Base-by-base conservation (phyloP, 2,797 vertebrate genomes). In the Sandelia bainsii region DNA sequence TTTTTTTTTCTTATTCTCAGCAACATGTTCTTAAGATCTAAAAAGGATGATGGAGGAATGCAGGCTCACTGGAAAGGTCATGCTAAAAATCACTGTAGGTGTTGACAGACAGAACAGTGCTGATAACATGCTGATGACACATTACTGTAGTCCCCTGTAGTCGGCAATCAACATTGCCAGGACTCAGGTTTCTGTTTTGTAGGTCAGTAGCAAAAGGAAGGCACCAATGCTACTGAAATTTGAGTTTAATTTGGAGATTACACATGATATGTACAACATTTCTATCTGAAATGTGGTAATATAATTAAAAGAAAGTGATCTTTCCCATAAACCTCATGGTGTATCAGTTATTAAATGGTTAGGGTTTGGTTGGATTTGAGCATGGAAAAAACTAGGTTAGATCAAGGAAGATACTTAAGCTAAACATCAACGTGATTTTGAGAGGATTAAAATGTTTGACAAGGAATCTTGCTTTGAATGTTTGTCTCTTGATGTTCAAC, bases 1-100 rank as follows among this genome's bases (percentile, higher is more conserved):
- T 17, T 59, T 53, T 64, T 23, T 46, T 13, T 13, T 13, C 11
- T 56, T 61, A 59, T 8, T 9, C 16, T 57, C 22, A 37, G 58
- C 66, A 64, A 87, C 77, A 59, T 65, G 74, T 54, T 83, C 77
- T 77, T 70, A 46, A 73, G 65, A 67, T 70, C 32, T 61, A 40
- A 57, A 61, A 29, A 59, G 57, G 64, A 79, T 45, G 80, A 82
- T 27, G 69, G 65, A 84, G 56, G 46, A 42, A 57, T 3, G 50
- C 48, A 58, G 52, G 45, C 50, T 73, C 6, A 1, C 44, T 19
- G 63, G 64, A 83, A 90, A 90, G 84, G 84, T 89, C 81, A 67
- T 0, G 19, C 25, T 77, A 44, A 79, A 59, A 62, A 79, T 72
- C 79, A 56, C 23, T 22, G 57, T 2, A 27, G 61, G 81, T 79